These are phyloP conservation scores for Nemapogon koenigi DNA, from an alignment of 2,888 invertebrate genomes.

Conservation along the genomic window DNA sequence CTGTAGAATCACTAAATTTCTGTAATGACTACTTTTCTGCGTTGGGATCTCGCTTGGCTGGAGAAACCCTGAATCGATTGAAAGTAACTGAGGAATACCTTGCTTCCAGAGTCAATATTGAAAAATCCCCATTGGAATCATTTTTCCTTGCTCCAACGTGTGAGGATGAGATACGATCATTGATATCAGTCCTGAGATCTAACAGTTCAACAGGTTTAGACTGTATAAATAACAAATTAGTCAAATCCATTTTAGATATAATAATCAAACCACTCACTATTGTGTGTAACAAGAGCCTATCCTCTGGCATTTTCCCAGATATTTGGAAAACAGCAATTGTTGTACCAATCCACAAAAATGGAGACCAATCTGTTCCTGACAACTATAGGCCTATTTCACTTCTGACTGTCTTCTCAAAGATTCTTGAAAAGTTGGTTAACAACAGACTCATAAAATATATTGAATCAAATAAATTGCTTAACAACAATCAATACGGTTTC, in stretches of 20 bases:
- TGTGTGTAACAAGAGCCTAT: slow-evolving; percentile 4
- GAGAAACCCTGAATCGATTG: slow-evolving; percentile 4
- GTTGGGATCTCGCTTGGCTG: slow-evolving; percentile 12
- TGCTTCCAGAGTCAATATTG: neutral
- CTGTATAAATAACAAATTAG: neutral
- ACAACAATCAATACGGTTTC: slow-evolving; percentile 8
- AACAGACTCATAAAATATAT: slow-evolving; percentile 8
- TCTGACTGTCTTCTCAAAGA: slow-evolving; percentile 4
- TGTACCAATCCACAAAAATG: slow-evolving; percentile 8
- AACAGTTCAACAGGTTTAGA: neutral
- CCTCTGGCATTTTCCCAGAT: slow-evolving; percentile 5
- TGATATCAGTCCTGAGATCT: neutral
- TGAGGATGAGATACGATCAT: neutral
- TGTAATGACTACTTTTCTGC: slow-evolving; percentile 13
- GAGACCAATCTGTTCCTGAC: neutral
- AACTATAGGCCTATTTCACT: slow-evolving; percentile 11
- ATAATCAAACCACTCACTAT: neutral
- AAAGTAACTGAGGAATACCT: slow-evolving; percentile 5
- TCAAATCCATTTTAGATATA: neutral
- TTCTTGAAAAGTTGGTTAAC: slow-evolving; percentile 11
- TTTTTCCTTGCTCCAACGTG: neutral
- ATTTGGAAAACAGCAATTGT: slow-evolving; percentile 1
- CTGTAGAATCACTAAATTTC: slow-evolving; percentile 8
- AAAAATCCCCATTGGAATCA: neutral
- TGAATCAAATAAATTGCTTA: slow-evolving; percentile 9